These are phyloP conservation scores for Acronicta psi DNA, from an alignment of 2,888 invertebrate genomes.

Conservation along the genomic window DNA sequence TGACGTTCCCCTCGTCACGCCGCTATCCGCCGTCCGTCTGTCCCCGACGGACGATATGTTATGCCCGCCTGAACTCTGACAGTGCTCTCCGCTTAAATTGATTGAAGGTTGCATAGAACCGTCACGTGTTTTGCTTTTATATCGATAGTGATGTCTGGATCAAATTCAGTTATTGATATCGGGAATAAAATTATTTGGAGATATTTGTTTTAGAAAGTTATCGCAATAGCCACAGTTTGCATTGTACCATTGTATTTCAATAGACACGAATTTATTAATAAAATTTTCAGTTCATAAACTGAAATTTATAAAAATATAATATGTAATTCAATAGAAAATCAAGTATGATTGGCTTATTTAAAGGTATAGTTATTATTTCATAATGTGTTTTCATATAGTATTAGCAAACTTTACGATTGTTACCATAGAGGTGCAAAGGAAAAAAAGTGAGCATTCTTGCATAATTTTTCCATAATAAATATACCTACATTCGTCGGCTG, in stretches of 20 bases:
- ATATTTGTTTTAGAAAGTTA: background rate
- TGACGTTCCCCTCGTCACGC: constrained; percentile 72
- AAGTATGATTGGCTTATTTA: too few species aligned
- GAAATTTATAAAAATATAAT: too few species aligned
- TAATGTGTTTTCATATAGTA: too few species aligned
- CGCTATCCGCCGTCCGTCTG: constrained; percentile 60
- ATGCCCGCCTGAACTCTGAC: constrained; percentile 73
- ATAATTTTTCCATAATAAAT: too few species aligned
- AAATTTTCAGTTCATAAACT: background rate
- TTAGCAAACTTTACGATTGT: too few species aligned
- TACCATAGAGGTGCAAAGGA: too few species aligned
- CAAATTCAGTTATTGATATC: background rate
- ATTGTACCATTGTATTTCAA: background rate
- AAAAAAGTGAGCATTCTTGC: too few species aligned
- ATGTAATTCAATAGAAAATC: too few species aligned
- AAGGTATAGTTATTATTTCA: too few species aligned
- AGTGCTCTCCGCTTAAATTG: constrained; percentile 64
- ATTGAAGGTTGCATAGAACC: constrained; percentile 61
- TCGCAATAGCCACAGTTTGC: background rate
- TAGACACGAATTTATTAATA: background rate
- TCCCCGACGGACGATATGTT: constrained; percentile 71
- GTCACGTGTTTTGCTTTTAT: constrained; percentile 42
- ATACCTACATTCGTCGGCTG: too few species aligned
- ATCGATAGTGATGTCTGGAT: constrained; percentile 19
- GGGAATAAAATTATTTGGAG: background rate